These are phyloP conservation scores for Ptilorrhoa leucosticta DNA, from an alignment of 2,113 vertebrate species.

Conservation along the genomic window DNA sequence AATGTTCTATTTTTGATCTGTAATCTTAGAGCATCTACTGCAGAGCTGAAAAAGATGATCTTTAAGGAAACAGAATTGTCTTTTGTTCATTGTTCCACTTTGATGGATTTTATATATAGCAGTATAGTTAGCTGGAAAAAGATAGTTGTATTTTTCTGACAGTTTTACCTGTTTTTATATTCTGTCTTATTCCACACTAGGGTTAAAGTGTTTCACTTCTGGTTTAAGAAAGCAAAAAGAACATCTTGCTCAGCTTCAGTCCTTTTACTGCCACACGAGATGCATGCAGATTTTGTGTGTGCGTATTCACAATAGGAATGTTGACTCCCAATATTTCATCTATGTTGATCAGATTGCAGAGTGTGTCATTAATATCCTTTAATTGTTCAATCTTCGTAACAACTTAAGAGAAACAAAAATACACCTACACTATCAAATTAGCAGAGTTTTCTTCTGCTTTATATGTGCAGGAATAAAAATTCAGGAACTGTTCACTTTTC, in stretches of 20 bases:
- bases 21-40: not conserved
- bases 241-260: not conserved
- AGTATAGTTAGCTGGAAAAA: not conserved
- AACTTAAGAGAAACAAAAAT: not conserved
- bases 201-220: not conserved
- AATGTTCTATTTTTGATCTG: not conserved
- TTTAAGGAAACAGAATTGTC: not conserved
- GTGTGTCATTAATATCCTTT: not conserved
- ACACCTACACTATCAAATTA: not conserved
- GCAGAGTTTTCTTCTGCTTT: not conserved
- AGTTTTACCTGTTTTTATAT: not conserved
- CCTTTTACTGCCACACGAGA: not conserved
- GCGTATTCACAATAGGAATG: not conserved
- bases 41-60: not conserved
- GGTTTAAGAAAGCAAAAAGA: not conserved
- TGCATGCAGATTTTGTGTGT: not conserved
- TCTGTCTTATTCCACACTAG: not conserved
- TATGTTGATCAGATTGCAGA: not conserved
- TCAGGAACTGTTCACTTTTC: not conserved
- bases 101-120: conserved; percentile 32
- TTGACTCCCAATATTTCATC: not conserved
- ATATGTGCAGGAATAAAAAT: not conserved
- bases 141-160: not conserved
- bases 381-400: not conserved
- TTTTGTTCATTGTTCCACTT: not conserved